Evolutionary conservation across 37 sponge, comb jelly and placozoan species (phyloP), one percentile per base, ranked within the genome.

Genomic region (Oscarella lobularis): DNA sequence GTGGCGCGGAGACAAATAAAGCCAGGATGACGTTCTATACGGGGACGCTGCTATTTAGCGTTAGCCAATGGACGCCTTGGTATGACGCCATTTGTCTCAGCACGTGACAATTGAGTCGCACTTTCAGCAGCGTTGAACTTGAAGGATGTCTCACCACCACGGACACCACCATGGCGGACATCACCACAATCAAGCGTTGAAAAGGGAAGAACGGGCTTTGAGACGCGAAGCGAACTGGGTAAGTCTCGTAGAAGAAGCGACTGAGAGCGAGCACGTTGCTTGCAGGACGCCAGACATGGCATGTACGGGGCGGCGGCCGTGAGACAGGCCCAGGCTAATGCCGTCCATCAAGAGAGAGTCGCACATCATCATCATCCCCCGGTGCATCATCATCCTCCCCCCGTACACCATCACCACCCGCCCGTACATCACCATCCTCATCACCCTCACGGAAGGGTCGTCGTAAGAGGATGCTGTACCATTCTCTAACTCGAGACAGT

Each of bases 221-320:
- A 48, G 60, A 48, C 9, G 20, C 14, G 60, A 48, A 20, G 60
- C 60, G 60, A 48, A 48, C 20, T 48, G 60, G 60, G 60, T 48
- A 48, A 20, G 60, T 48, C 3, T 70, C 54, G 30, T 74, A 2
- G 36, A 83, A 78, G 81, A 85, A 32, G 81, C 78, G 4, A 73
- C 37, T 1, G 81, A 85, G 73, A 81, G 85, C 30, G 78, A 80
- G 66, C 81, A 60, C 66, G 85, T 48, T 4, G 70, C 54, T 35
- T 74, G 3, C 39, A 83, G 81, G 81, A 85, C n/a, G 81, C 78
- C 4, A 73, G 41, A 1, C 85, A 85, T 76, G 85, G 85, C 30
- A 80, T 80, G 66, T 85, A 60, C 66, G 85, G 85, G 0, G 81
- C 81, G 31, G 81, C 85, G 14, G 66, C 81, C 38, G 73, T 76